Percentiles rank a stretch among this genome's conserved stretches.
Evolutionary conservation across 53 echinoderm and acorn worm species (phyloP).

Genomic region (Luidia sarsii): DNA sequence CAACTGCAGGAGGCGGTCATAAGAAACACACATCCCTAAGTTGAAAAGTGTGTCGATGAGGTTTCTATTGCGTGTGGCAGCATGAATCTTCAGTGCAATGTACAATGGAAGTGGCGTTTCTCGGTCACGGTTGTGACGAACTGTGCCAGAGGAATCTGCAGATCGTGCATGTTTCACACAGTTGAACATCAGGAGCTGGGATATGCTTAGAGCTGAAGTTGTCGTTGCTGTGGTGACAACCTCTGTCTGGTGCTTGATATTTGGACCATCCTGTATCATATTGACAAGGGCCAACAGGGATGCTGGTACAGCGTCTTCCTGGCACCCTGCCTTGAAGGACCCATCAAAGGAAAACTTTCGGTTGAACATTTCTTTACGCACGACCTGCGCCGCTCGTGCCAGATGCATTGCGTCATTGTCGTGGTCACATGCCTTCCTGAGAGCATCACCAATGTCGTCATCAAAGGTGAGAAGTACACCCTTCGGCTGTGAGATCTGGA

Average conservation of each 20-base stretch:
- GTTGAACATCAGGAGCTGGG: slow-evolving; percentile 52
- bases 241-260: slow-evolving; percentile 52
- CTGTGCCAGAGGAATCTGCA: background rate
- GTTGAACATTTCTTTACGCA: slow-evolving; percentile 44
- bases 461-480: slow-evolving; percentile 41
- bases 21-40: slow-evolving; percentile 49
- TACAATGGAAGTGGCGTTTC: slow-evolving; percentile 58
- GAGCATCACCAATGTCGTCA: slow-evolving; percentile 31
- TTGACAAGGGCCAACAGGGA: slow-evolving; percentile 29
- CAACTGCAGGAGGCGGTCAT: slow-evolving; percentile 50
- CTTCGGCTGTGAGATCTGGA: slow-evolving; percentile 42
- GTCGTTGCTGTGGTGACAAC: no score
- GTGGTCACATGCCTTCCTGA: slow-evolving; percentile 18
- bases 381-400: slow-evolving; percentile 33
- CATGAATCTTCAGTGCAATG: slow-evolving; percentile 31
- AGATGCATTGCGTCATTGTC: slow-evolving; percentile 35
- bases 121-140: slow-evolving; percentile 20
- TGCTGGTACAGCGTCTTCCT: slow-evolving; percentile 47
- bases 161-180: slow-evolving; percentile 40
- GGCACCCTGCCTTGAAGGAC: slow-evolving; percentile 16
- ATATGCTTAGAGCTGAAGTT: slow-evolving; percentile 11
- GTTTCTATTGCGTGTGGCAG: slow-evolving; percentile 30
- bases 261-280: slow-evolving; percentile 60
- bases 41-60: slow-evolving; percentile 41
- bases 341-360: slow-evolving; percentile 57